phyloP scores from a whole-genome alignment of 2,888 invertebrate genomes.

The Lepeophtheirus nordmannii region DNA sequence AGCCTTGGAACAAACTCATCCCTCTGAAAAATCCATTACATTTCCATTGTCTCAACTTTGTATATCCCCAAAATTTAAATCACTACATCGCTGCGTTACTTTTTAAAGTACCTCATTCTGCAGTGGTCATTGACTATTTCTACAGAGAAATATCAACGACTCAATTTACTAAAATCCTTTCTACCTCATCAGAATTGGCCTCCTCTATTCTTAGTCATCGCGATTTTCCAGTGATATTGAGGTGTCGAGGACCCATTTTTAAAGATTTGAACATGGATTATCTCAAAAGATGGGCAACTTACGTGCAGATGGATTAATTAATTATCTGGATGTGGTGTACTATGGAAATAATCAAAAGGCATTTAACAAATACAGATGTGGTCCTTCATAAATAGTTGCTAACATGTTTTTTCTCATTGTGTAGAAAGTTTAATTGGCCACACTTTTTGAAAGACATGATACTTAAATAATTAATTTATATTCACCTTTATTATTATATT shows the following conservation, averaged over 20 bases:
- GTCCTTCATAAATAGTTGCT: too few relatives aligned
- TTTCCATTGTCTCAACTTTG: neutral
- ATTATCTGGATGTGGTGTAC: too few relatives aligned
- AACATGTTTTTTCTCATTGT: too few relatives aligned
- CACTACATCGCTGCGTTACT: neutral
- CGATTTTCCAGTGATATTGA: neutral
- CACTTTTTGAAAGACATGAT: too few relatives aligned
- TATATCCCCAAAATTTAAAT: neutral
- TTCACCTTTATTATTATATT: too few relatives aligned
- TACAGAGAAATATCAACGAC: neutral
- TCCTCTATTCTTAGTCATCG: neutral
- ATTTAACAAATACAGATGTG: too few relatives aligned
- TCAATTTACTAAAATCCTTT: conserved; percentile 4
- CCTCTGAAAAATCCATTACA: neutral
- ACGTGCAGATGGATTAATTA: neutral
- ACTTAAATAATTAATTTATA: too few relatives aligned
- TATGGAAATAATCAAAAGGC: too few relatives aligned
- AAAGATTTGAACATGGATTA: neutral
- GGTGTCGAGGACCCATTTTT: neutral
- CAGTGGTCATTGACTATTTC: neutral
- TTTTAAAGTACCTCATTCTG: neutral
- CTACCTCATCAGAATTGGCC: neutral
- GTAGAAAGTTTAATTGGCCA: too few relatives aligned
- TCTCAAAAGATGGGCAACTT: neutral
- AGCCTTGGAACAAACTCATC: neutral